Conservation (phyloP, 2,797 vertebrate species). For the Acomys russatus region DNA sequence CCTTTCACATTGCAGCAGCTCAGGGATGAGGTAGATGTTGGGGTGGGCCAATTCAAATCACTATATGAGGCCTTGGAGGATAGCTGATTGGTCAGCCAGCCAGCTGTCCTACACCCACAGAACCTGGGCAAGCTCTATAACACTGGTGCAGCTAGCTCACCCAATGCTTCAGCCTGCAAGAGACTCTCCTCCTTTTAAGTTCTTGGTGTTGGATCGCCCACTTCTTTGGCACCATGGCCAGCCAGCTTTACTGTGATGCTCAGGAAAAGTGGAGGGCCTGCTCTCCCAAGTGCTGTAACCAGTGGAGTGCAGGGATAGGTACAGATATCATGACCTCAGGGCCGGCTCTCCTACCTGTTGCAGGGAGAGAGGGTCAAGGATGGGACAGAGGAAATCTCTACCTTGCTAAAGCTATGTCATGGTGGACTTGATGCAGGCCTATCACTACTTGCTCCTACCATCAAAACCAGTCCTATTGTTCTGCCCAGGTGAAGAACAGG, state of each 20-base stretch:
- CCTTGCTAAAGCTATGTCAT: not conserved
- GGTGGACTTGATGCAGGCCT: not conserved
- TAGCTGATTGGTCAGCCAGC: not conserved
- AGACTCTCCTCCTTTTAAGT: not conserved
- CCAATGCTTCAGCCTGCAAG: not conserved
- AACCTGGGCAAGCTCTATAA: not conserved
- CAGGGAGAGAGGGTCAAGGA: not conserved
- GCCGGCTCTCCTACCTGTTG: not conserved
- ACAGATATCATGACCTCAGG: not conserved
- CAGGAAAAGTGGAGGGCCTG: not conserved
- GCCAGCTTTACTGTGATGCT: not conserved
- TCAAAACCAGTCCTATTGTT: too few relatives aligned
- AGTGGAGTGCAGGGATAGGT: not conserved
- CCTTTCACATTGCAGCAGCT: not conserved
- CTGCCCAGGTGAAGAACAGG: too few relatives aligned
- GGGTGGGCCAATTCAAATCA: not conserved
- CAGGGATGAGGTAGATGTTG: not conserved
- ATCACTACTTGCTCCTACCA: too few relatives aligned
- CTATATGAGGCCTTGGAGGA: not conserved
- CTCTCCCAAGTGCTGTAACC: not conserved
- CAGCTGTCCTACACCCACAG: not conserved
- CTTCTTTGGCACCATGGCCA: not conserved
- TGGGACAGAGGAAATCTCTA: not conserved
- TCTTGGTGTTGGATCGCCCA: not conserved
- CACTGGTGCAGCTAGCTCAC: not conserved